These are phyloP conservation scores for Limenitis camilla DNA, from an alignment of 2,888 invertebrate genomes.

Conservation along the genomic window DNA sequence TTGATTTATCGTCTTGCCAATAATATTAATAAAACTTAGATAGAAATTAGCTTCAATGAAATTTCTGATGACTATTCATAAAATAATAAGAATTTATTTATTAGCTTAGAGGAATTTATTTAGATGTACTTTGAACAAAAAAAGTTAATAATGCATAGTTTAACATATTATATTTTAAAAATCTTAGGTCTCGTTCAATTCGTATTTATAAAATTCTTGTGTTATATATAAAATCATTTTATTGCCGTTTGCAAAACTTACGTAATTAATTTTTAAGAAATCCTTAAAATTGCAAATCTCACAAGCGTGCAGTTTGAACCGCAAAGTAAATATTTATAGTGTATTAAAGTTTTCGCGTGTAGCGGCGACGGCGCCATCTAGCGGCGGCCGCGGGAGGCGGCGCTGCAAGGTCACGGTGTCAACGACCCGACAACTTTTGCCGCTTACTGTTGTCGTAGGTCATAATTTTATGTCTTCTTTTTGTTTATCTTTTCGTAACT, in stretches of 20 bases:
- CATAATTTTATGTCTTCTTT: conserved; percentile 75
- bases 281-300: background rate
- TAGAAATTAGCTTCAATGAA: no score
- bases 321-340: conserved; percentile 6
- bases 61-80: no score
- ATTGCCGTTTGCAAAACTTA: no score
- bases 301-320: background rate
- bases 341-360: conserved; percentile 19
- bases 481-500: conserved; percentile 74
- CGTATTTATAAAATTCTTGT: no score
- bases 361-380: conserved; percentile 60
- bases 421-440: conserved; percentile 73
- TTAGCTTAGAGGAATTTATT: background rate
- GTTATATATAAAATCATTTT: no score
- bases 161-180: no score
- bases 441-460: conserved; percentile 74
- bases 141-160: no score
- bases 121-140: background rate
- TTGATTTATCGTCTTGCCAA: no score
- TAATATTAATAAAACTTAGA: no score
- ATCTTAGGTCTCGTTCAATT: no score
- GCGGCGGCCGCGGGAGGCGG: conserved; percentile 33
- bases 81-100: no score
- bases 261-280: no score
- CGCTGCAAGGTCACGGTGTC: conserved; percentile 69